Evolutionary conservation across 2,113 vertebrate genomes (phyloP).

Genomic region (Octodon degus): DNA sequence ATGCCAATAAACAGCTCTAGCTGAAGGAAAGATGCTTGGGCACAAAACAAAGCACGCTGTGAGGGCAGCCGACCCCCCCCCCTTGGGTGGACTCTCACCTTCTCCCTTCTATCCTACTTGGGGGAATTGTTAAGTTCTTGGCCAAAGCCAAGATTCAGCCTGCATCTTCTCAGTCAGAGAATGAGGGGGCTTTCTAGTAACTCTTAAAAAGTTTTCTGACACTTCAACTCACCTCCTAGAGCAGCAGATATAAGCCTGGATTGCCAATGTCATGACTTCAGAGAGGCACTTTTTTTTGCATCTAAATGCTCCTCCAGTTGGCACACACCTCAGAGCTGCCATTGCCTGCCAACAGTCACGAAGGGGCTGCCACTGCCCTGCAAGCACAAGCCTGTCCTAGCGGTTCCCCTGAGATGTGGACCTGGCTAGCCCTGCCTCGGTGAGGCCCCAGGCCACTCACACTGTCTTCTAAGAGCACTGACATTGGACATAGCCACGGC

Average conservation of each 20-base stretch:
- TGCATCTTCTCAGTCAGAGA: background rate
- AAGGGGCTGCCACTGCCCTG: background rate
- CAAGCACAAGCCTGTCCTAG: background rate
- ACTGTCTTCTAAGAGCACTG: background rate
- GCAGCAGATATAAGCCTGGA: background rate
- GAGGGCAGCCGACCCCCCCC: background rate
- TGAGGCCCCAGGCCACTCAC: background rate
- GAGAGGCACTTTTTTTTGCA: background rate
- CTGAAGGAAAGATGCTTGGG: background rate
- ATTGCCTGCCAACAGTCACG: background rate
- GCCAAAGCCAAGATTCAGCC: background rate
- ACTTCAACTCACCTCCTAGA: conserved; percentile 3
- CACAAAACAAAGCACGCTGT: background rate
- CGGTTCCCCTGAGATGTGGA: background rate
- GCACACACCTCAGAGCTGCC: background rate
- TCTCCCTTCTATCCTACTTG: background rate
- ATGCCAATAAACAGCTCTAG: conserved; percentile 13
- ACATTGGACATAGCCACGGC: background rate
- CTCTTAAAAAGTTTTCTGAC: background rate
- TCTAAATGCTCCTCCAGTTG: background rate
- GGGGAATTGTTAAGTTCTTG: background rate
- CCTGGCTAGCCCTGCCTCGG: background rate
- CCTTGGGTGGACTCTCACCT: background rate
- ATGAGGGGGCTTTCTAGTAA: background rate
- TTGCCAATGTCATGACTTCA: background rate